A percentile compares a stretch with the other conserved stretches of the same genome.
These are phyloP conservation scores for Neopipo cinnamomea DNA, from an alignment of 2,113 vertebrate genomes.

Conservation along the genomic window DNA sequence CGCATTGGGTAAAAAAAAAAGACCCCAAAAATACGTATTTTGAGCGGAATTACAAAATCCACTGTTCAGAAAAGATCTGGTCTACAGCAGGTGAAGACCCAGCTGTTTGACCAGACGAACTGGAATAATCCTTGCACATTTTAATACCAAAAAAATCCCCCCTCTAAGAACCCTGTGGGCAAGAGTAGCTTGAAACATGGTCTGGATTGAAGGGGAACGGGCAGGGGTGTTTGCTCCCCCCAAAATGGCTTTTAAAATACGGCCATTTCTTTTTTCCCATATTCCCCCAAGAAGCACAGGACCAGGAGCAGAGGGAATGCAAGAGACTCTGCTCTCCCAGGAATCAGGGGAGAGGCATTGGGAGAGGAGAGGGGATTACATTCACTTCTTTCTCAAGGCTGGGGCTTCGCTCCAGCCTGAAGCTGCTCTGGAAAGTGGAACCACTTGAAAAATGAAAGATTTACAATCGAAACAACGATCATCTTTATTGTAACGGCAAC, in stretches of 20 bases:
- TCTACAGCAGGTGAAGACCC: not conserved
- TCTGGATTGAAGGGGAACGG: not conserved
- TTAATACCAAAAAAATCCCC: not conserved
- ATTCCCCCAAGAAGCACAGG: constrained; percentile 17
- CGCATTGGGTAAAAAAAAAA: not conserved
- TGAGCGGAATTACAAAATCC: not conserved
- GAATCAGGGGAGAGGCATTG: not conserved
- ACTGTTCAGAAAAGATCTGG: constrained; percentile 17
- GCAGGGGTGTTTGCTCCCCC: not conserved
- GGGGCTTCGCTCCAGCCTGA: not conserved
- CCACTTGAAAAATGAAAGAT: constrained; percentile 26
- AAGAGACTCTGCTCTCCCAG: constrained; percentile 1
- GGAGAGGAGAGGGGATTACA: not conserved
- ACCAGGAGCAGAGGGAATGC: not conserved
- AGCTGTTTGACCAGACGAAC: not conserved
- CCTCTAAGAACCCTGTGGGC: not conserved
- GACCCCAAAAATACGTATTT: not conserved
- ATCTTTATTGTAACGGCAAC: constrained; percentile 55
- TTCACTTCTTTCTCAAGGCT: not conserved
- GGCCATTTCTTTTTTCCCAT: not conserved
- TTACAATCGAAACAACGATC: constrained; percentile 62
- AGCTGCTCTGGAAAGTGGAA: constrained; percentile 46
- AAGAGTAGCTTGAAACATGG: not conserved
- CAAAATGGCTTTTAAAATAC: not conserved
- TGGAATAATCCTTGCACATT: not conserved